Percentiles rank a stretch among this genome's conserved stretches.
phyloP scores from a whole-genome alignment of 2,888 invertebrate species.

The Priocnemis perturbator region DNA sequence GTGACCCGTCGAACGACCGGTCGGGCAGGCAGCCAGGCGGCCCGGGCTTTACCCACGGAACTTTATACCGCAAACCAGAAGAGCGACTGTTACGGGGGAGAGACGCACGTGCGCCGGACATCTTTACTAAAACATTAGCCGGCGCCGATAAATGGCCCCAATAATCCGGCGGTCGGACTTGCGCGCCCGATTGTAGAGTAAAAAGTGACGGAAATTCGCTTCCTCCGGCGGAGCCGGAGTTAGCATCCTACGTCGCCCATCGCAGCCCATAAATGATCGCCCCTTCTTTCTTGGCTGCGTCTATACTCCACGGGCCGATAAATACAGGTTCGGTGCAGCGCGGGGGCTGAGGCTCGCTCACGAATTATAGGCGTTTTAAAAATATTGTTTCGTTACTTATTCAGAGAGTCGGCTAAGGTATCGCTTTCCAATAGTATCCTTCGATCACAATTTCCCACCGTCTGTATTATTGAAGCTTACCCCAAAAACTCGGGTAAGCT shows the following conservation, averaged over 20 bases:
- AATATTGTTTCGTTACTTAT: slow-evolving; percentile 75
- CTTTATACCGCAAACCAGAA: slow-evolving; percentile 39
- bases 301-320: slow-evolving; percentile 75
- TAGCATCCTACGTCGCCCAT: slow-evolving; percentile 19
- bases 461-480: slow-evolving; percentile 69
- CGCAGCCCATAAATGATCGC: slow-evolving; percentile 68
- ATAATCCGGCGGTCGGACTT: slow-evolving; percentile 62
- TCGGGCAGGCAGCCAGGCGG: too few species aligned
- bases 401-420: slow-evolving; percentile 71
- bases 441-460: slow-evolving; percentile 72
- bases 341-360: slow-evolving; percentile 42
- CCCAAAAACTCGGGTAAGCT: slow-evolving; percentile 46
- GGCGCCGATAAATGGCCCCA: slow-evolving; percentile 69
- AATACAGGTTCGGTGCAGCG: slow-evolving; percentile 69
- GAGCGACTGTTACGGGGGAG: slow-evolving; percentile 33
- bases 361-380: slow-evolving; percentile 76
- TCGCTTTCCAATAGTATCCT: slow-evolving; percentile 74
- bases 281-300: slow-evolving; percentile 66
- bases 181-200: slow-evolving; percentile 69
- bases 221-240: slow-evolving; percentile 18
- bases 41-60: slow-evolving; percentile 13
- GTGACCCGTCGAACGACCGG: too few species aligned
- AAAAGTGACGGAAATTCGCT: slow-evolving; percentile 49
- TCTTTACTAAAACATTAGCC: slow-evolving; percentile 72
- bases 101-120: slow-evolving; percentile 56